Percentiles rank a stretch among this genome's conserved stretches.
These are phyloP conservation scores for Eupithecia tripunctaria DNA, from an alignment of 2,888 invertebrate species.

Conservation along the genomic window DNA sequence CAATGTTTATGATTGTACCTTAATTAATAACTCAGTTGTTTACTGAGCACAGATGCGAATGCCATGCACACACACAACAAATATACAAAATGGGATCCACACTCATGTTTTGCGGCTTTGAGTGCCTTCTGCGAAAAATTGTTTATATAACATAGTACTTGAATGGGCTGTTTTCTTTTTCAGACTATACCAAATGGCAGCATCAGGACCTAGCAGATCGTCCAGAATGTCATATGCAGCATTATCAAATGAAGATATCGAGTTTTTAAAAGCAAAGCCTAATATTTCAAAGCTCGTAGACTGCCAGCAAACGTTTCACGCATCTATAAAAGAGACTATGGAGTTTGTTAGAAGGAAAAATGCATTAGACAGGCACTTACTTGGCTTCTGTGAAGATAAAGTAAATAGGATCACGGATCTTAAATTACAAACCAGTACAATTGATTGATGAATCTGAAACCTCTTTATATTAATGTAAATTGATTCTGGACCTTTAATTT, in stretches of 20 bases:
- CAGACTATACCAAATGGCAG: constrained; percentile 71
- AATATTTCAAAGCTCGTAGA: constrained; percentile 69
- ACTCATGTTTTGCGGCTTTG: too few species aligned
- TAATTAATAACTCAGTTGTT: too few species aligned
- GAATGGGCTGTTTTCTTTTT: constrained; percentile 39
- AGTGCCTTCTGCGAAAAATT: background rate
- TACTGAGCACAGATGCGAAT: too few species aligned
- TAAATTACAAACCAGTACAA: constrained; percentile 71
- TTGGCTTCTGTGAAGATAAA: constrained; percentile 63
- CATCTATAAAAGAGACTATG: constrained; percentile 61
- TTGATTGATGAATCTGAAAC: constrained; percentile 38
- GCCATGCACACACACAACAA: too few species aligned
- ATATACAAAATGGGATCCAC: too few species aligned
- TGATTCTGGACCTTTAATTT: background rate
- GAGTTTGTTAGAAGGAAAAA: constrained; percentile 59
- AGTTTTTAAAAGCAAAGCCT: constrained; percentile 72
- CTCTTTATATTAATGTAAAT: background rate
- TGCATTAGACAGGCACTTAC: constrained; percentile 65
- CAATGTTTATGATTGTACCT: too few species aligned
- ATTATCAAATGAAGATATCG: constrained; percentile 74
- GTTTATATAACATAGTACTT: background rate
- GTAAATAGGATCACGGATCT: constrained; percentile 66
- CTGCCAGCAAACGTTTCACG: constrained; percentile 67
- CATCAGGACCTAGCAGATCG: constrained; percentile 61
- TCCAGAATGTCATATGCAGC: constrained; percentile 69